Base-by-base conservation (phyloP, 2,888 invertebrate species). In the Chloroclysta siterata region DNA sequence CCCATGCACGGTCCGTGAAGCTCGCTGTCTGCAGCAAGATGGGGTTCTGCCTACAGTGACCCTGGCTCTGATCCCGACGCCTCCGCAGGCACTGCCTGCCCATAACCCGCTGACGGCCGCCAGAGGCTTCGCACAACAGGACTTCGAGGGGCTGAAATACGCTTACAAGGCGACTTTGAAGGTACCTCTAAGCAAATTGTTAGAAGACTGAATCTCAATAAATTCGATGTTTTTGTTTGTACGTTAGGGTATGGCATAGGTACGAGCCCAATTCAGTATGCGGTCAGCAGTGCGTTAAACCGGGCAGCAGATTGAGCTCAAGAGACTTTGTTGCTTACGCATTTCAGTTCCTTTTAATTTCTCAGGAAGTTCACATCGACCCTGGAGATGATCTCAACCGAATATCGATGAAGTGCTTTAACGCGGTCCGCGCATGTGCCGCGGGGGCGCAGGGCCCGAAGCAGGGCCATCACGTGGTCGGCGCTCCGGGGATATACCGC, bases 401-500 rank as follows among this genome's bases (percentile, higher is more conserved):
- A 33, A 76, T 89, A 44, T 67, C 82, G 0, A 69, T 58, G 28
- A 89, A 87, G 70, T 91, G 90, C 66, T 82, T 85, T 71, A 87
- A 87, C 65, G 92, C 85, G 0, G 81, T 92, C 13, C 81, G 79
- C 5, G 89, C 91, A 1, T 78, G 81, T 56, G 60, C 78, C 0
- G 75, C 84, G 1, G 91, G 90, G 0, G 84, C 82, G 8, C 90
- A 90, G 68, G 84, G 87, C 4, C 69, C 81, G 0, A 71, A 71
- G 56, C 89, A 87, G 63, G 90, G 86, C 0, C 59, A 75, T 59
- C 81, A 86, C 68, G 86, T 77, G 60, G 65, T 79, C 0, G 91
- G 91, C 0, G 93, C 94, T 0, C 95, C 95, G 0, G 90, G 90
- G 36, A 83, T 90, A 39, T 94, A 95, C 71, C 90, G 95, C 44